Conservation (phyloP, 2,888 invertebrate species). For the Tineola bisselliella region DNA sequence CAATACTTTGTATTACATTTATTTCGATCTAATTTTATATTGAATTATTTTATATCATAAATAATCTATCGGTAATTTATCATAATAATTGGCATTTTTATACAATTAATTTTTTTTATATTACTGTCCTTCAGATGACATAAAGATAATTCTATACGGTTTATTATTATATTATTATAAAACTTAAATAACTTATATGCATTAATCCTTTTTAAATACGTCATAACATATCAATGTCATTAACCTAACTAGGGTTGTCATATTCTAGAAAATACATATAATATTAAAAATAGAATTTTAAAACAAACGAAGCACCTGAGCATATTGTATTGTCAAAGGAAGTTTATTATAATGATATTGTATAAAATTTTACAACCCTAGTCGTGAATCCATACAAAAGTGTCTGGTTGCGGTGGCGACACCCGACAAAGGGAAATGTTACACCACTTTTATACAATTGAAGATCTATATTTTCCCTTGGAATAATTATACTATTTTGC, state of each 20-base stretch:
- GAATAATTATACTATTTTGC: not conserved
- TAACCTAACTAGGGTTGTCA: conserved; percentile 29
- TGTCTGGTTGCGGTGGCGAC: conserved; percentile 35
- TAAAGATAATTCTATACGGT: too few species aligned
- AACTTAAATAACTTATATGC: conserved; percentile 24
- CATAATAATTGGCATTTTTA: too few species aligned
- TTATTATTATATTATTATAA: too few species aligned
- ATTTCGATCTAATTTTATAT: not conserved
- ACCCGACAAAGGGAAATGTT: conserved; percentile 24
- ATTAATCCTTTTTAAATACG: conserved; percentile 36
- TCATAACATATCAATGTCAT: conserved; percentile 18
- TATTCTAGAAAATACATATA: too few species aligned
- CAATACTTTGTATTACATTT: not conserved
- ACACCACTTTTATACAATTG: conserved; percentile 10
- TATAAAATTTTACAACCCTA: conserved; percentile 26
- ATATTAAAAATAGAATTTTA: too few species aligned
- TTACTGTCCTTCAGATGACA: too few species aligned
- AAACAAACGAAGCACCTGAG: too few species aligned
- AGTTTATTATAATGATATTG: too few species aligned
- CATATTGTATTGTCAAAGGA: too few species aligned
- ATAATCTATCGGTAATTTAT: too few species aligned
- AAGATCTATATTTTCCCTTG: not conserved
- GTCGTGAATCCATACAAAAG: conserved; percentile 36
- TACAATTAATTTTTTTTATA: too few species aligned
- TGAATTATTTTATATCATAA: too few species aligned